Evolutionary conservation across 2,888 invertebrate genomes (phyloP), one percentile per base, ranked within the genome.

Genomic region (Netelia melanura): DNA sequence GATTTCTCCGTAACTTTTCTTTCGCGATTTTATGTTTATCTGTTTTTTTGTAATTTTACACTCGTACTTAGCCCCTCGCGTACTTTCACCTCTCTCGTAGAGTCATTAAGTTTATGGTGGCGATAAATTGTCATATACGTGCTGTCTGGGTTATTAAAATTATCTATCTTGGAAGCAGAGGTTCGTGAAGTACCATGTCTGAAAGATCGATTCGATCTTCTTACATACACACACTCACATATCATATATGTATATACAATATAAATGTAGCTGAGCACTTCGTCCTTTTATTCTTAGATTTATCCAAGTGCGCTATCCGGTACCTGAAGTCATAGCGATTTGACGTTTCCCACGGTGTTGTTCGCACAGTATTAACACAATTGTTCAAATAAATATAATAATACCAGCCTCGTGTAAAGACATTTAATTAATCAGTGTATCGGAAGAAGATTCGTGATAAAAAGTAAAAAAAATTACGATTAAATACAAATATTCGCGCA

Each of bases 51-150:
- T 58, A 5, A 64, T 72, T 81, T 30, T 21, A 54, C 52, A 62
- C 48, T 44, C 25, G 43, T 38, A 54, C 56, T 58, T 38, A 74
- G 74, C 11, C 48, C 54, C 74, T 74, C 62, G 43, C 44, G 77
- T 64, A 64, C 78, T 85, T 82, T 78, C 84, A 77, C 78, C 68
- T 62, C 72, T 38, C 72, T 38, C 62, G 44, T 21, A 54, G 23
- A 56, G 68, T 75, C 74, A 81, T 85, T 81, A 75, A 70, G 17
- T 85, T 85, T 85, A 82, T 52, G 78, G 38, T 65, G 48, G 81
- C 52, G 25, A 81, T 85, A 82, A 85, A 85, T 85, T 85, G 84
- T 81, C 84, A 17, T 54, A 43, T 64, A 52, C 70, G 68, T 38
- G 65, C 78, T 70, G 56, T 64, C 8, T 43, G 52, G 76, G 65